A percentile compares a stretch with the other conserved stretches of the same genome.
These are phyloP conservation scores for Aphrophora alni DNA, from an alignment of 2,888 invertebrate genomes.

Conservation along the genomic window DNA sequence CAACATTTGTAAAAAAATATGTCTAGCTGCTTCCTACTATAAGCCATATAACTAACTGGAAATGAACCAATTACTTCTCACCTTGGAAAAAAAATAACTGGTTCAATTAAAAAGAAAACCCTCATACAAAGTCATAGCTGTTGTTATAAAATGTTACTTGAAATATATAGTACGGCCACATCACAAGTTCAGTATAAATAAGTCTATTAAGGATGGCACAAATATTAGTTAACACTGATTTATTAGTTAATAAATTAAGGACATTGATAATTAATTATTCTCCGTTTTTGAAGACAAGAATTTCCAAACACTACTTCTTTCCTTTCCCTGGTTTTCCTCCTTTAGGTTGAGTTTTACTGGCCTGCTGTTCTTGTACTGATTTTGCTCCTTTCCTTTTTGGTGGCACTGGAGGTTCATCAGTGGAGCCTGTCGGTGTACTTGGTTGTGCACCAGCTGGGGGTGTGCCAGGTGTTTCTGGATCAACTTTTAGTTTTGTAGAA, in stretches of 20 bases:
- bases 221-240: constrained; percentile 39
- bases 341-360: constrained; percentile 23
- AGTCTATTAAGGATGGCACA: constrained; percentile 26
- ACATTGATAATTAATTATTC: constrained; percentile 34
- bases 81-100: not conserved
- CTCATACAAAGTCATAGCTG: no score
- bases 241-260: constrained; percentile 33
- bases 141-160: no score
- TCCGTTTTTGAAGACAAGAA: not conserved
- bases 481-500: constrained; percentile 26
- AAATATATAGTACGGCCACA: not conserved
- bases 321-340: constrained; percentile 40
- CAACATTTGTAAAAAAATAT: not conserved
- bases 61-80: not conserved
- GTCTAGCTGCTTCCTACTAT: not conserved
- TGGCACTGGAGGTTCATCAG: constrained; percentile 49
- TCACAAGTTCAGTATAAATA: not conserved
- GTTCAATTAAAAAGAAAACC: not conserved
- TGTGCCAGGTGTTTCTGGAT: constrained; percentile 52
- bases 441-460: constrained; percentile 26
- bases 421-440: constrained; percentile 7
- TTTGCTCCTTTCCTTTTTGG: constrained; percentile 48
- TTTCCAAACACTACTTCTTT: constrained; percentile 27
- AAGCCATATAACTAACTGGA: not conserved
- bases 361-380: constrained; percentile 12